Percentiles rank a stretch among this genome's conserved stretches.
Evolutionary conservation across 2,113 vertebrate genomes (phyloP).

Genomic region (Xiphophorus hellerii): DNA sequence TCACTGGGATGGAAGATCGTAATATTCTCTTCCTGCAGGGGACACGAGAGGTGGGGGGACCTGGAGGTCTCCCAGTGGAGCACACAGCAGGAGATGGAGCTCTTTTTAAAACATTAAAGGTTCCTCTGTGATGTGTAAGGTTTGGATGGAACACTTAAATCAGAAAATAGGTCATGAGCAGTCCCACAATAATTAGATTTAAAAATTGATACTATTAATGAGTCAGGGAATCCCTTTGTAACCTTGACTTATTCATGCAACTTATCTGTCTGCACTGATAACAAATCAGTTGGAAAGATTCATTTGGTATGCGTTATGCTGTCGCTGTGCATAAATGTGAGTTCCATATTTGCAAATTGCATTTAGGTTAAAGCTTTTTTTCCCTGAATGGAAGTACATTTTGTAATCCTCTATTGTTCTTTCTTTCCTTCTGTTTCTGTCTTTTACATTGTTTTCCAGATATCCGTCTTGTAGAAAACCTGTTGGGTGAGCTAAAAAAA

Average conservation of each 20-base stretch:
- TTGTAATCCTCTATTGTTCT: background rate
- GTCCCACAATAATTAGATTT: conserved; percentile 79
- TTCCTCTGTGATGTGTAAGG: conserved; percentile 36
- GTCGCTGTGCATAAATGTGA: conserved; percentile 41
- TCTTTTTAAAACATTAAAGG: conserved; percentile 29
- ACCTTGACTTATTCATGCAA: conserved; percentile 74
- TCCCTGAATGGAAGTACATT: background rate
- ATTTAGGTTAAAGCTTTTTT: conserved; percentile 18
- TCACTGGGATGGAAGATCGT: conserved; percentile 72
- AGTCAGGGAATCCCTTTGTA: conserved; percentile 72
- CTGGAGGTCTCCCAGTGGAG: conserved; percentile 33
- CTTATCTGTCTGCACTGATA: conserved; percentile 69
- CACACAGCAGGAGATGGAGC: conserved; percentile 18
- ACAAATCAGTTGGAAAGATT: conserved; percentile 58
- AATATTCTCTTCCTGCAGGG: conserved; percentile 83
- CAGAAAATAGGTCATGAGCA: conserved; percentile 77
- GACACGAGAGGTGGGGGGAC: conserved; percentile 13
- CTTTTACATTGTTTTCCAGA: too few species aligned
- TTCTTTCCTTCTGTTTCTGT: too few species aligned
- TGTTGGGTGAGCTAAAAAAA: too few species aligned
- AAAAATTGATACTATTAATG: conserved; percentile 82
- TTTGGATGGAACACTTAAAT: conserved; percentile 69
- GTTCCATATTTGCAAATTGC: conserved; percentile 23
- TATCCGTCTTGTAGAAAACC: too few species aligned
- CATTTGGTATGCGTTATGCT: conserved; percentile 56